phyloP scores from a whole-genome alignment of 2,888 invertebrate species.

The Cremastinae sp. region DNA sequence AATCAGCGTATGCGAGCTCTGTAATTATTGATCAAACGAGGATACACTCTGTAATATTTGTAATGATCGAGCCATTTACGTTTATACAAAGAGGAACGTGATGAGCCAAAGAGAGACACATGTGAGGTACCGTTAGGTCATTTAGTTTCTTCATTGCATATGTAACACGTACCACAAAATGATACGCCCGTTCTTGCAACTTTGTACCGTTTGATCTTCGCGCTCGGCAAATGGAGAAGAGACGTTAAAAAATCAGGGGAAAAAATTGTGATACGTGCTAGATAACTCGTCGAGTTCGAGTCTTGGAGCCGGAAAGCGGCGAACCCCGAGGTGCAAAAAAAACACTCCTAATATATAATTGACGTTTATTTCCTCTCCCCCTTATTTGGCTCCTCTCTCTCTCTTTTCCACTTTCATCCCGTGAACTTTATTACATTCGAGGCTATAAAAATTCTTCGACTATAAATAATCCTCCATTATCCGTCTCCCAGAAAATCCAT shows the following conservation, averaged over 20 bases:
- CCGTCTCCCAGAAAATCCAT: not conserved
- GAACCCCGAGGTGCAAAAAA: constrained; percentile 32
- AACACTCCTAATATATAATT: constrained; percentile 36
- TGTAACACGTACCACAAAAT: constrained; percentile 20
- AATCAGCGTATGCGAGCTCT: not conserved
- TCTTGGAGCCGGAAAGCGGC: constrained; percentile 23
- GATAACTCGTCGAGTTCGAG: not conserved
- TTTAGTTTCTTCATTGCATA: constrained; percentile 25
- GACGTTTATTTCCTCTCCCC: constrained; percentile 42
- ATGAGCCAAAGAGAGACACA: constrained; percentile 23
- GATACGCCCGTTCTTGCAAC: constrained; percentile 19
- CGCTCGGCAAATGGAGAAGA: not conserved
- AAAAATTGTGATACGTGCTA: not conserved
- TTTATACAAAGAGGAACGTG: constrained; percentile 14
- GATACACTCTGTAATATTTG: not conserved
- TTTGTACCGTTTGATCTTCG: constrained; percentile 38
- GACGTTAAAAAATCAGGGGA: not conserved
- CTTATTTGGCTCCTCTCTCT: constrained; percentile 36
- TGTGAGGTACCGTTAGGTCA: constrained; percentile 45
- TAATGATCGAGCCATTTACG: constrained; percentile 21
- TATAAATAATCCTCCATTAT: constrained; percentile 33
- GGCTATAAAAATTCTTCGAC: constrained; percentile 29
- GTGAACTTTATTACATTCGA: constrained; percentile 22
- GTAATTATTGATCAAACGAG: constrained; percentile 5
- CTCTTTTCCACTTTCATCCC: constrained; percentile 1